These are phyloP conservation scores for Antidorcas marsupialis DNA, from an alignment of 2,113 vertebrate genomes.

Conservation along the genomic window DNA sequence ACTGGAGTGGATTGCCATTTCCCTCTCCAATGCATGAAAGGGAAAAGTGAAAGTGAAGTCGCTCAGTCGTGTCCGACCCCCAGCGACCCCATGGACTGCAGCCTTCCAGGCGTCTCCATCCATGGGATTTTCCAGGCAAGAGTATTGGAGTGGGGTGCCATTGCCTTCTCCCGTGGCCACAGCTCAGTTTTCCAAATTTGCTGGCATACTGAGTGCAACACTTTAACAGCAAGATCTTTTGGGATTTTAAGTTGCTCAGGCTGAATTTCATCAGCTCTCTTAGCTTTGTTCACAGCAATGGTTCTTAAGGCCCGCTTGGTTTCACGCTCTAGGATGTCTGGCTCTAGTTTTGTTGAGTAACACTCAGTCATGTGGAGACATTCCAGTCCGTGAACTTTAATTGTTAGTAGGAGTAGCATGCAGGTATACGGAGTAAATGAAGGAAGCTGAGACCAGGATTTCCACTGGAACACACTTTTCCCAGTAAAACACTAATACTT, in stretches of 20 bases:
- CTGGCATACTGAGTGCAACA: neutral
- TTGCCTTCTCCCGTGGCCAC: neutral
- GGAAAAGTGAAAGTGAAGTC: too few species aligned
- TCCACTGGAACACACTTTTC: neutral
- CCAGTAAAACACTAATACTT: neutral
- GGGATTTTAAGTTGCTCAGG: neutral
- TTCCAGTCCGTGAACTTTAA: neutral
- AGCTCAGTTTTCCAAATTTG: neutral
- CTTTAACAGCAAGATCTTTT: neutral
- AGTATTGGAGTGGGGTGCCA: too few species aligned
- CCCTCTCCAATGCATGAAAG: too few species aligned
- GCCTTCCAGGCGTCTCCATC: too few species aligned
- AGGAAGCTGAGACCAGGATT: neutral
- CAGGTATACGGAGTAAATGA: neutral
- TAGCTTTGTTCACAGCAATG: neutral
- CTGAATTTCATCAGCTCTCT: neutral
- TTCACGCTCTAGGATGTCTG: neutral
- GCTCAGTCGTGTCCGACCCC: too few species aligned
- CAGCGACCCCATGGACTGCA: too few species aligned
- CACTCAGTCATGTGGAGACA: accelerated
- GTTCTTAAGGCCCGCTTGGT: neutral
- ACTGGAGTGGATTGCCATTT: too few species aligned
- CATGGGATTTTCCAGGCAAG: too few species aligned
- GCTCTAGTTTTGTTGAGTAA: neutral
- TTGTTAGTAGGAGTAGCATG: neutral